Conservation (phyloP, 2,888 invertebrate species). For the Thyatira batis region DNA sequence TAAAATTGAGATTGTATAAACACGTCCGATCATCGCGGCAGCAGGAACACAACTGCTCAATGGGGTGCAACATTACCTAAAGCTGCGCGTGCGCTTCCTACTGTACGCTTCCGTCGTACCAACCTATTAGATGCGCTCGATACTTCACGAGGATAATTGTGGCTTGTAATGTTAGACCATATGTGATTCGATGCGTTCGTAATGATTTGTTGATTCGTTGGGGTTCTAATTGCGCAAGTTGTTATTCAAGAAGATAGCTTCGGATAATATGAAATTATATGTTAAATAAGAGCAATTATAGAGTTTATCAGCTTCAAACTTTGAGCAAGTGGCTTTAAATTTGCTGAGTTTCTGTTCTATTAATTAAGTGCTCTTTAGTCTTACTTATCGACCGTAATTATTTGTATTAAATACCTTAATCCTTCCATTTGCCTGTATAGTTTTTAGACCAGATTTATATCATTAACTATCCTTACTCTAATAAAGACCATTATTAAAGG, state of each 20-base stretch:
- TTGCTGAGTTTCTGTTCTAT: neutral
- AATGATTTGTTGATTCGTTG: neutral
- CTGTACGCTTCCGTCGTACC: slow-evolving; percentile 47
- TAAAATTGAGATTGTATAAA: slow-evolving; percentile 7
- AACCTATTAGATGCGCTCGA: slow-evolving; percentile 53
- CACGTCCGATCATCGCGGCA: slow-evolving; percentile 40
- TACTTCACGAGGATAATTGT: slow-evolving; percentile 32
- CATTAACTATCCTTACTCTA: too few species aligned
- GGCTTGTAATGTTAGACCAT: slow-evolving; percentile 12
- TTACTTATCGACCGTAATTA: neutral
- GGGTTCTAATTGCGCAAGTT: neutral
- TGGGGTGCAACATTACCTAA: slow-evolving; percentile 59
- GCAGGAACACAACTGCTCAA: slow-evolving; percentile 51
- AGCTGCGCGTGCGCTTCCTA: slow-evolving; percentile 55
- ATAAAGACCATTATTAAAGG: too few species aligned
- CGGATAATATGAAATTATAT: neutral
- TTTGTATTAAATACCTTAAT: too few species aligned
- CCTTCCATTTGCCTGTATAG: too few species aligned
- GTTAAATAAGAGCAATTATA: too few species aligned
- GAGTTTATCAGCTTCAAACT: too few species aligned
- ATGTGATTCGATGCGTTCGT: neutral
- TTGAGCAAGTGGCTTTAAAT: too few species aligned
- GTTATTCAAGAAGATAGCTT: neutral
- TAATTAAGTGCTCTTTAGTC: neutral
- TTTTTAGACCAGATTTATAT: too few species aligned